These are phyloP conservation scores for Phoenoteleia sp. DNA, from an alignment of 2,888 invertebrate genomes.

Conservation along the genomic window DNA sequence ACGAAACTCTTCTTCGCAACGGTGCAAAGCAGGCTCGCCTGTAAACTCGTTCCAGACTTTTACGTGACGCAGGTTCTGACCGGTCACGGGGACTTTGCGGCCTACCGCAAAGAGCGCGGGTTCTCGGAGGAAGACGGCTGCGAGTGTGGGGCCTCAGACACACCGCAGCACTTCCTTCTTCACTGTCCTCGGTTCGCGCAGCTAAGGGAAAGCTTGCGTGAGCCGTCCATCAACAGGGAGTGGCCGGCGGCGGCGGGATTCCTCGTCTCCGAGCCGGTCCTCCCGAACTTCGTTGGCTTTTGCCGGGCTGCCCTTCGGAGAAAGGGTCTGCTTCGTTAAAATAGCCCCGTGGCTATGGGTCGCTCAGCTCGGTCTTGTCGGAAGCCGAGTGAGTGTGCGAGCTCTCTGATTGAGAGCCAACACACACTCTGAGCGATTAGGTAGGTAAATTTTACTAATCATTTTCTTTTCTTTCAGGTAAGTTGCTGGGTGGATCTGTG, in stretches of 20 bases:
- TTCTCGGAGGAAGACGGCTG: constrained; percentile 1
- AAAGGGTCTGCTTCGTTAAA: too few species aligned
- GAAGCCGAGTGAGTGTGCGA: too few species aligned
- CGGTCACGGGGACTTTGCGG: neutral
- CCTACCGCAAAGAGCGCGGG: neutral
- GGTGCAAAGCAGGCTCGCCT: neutral
- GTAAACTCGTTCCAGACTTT: neutral
- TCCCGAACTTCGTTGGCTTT: too few species aligned
- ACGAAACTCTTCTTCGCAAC: neutral
- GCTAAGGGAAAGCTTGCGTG: neutral
- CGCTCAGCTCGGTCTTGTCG: too few species aligned
- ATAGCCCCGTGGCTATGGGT: too few species aligned
- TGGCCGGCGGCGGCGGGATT: neutral
- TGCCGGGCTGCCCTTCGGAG: too few species aligned
- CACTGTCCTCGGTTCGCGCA: constrained; percentile 5
- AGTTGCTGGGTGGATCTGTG: too few species aligned
- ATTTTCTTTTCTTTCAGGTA: too few species aligned
- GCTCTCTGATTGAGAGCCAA: too few species aligned
- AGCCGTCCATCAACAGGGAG: neutral
- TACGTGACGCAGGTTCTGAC: neutral
- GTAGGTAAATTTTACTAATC: too few species aligned
- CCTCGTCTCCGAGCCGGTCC: neutral
- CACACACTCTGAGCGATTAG: too few species aligned
- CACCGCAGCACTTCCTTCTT: neutral
- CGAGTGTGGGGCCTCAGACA: neutral